Evolutionary conservation across 2,888 invertebrate species (phyloP).

Genomic region (Phragmatobia fuliginosa): DNA sequence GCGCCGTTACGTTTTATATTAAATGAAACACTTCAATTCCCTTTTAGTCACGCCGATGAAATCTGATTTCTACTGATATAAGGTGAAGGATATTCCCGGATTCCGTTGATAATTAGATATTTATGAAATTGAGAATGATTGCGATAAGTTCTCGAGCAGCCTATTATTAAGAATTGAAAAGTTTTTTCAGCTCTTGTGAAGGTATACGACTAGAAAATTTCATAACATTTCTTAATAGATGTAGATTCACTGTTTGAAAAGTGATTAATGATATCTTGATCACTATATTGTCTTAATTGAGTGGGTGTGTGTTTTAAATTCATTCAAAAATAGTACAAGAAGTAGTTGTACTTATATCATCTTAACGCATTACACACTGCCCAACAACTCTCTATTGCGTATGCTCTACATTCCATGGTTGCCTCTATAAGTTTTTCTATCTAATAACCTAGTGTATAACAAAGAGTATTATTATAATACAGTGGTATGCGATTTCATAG

Average conservation of each 20-base stretch:
- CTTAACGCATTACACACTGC: neutral
- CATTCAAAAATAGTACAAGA: neutral
- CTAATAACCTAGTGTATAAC: neutral
- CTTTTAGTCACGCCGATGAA: constrained; percentile 69
- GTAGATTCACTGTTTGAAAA: neutral
- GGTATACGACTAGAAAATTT: neutral
- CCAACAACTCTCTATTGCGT: neutral
- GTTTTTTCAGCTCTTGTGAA: neutral
- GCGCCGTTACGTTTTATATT: constrained; percentile 56
- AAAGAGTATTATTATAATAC: neutral
- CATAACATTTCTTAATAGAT: neutral
- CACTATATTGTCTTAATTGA: neutral
- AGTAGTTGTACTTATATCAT: neutral
- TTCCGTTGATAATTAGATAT: constrained; percentile 41
- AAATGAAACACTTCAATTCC: constrained; percentile 52
- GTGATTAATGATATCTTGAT: neutral
- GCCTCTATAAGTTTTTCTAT: neutral
- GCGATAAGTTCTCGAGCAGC: constrained; percentile 28
- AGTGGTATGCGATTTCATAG: neutral
- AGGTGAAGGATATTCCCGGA: constrained; percentile 45
- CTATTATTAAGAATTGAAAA: neutral
- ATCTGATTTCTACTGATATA: constrained; percentile 46
- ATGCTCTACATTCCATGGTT: neutral
- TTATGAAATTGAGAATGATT: constrained; percentile 23
- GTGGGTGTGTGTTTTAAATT: neutral